Evolutionary conservation across 2,797 vertebrate genomes (phyloP).

Genomic region (Myotis planiceps): DNA sequence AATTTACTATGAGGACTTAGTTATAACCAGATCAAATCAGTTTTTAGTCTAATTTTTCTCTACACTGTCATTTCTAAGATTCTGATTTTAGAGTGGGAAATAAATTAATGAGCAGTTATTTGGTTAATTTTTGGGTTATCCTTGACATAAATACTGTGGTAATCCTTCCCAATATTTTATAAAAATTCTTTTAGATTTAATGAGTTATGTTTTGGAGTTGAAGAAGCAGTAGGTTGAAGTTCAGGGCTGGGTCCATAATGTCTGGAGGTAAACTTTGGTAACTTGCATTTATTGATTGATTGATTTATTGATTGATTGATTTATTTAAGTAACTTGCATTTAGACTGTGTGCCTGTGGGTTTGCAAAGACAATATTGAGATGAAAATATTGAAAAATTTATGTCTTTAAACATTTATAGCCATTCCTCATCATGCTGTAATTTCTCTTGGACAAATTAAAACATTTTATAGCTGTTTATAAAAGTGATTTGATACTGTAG

Average conservation of each 20-base stretch:
- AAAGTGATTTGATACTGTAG: conserved; percentile 73
- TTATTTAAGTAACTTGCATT: background rate
- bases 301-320: too few relatives aligned
- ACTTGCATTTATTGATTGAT: background rate
- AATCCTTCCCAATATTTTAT: conserved; percentile 33
- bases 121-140: background rate
- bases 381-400: conserved; percentile 78
- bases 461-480: background rate
- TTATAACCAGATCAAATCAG: background rate
- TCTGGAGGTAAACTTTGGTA: conserved; percentile 50
- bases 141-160: background rate
- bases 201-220: conserved; percentile 47
- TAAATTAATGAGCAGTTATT: conserved; percentile 2
- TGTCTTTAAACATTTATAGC: conserved; percentile 70
- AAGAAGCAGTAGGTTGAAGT: conserved; percentile 52
- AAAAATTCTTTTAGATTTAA: conserved; percentile 37
- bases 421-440: background rate
- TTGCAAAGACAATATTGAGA: conserved; percentile 64
- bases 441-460: background rate
- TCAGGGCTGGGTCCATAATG: conserved; percentile 55
- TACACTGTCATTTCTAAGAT: background rate
- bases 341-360: background rate
- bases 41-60: background rate
- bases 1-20: background rate
- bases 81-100: background rate